A percentile compares a stretch with the other conserved stretches of the same genome.
Conservation (phyloP, 2,113 vertebrate species). For the Mirounga angustirostris region DNA sequence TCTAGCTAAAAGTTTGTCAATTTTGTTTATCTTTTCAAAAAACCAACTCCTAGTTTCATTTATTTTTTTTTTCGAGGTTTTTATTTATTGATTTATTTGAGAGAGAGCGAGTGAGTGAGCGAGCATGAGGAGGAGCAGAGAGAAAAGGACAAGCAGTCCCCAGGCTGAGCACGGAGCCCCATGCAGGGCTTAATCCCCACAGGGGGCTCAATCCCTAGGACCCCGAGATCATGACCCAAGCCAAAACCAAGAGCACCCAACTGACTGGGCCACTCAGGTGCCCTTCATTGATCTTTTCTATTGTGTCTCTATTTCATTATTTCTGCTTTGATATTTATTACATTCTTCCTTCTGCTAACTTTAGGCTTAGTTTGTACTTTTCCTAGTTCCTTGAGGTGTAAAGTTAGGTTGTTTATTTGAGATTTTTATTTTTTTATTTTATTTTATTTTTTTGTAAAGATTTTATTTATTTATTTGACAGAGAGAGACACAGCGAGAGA, state of each 20-base stretch:
- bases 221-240: background rate
- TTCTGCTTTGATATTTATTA: background rate
- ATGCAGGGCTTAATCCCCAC: background rate
- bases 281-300: background rate
- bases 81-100: background rate
- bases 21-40: background rate
- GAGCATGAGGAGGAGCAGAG: background rate
- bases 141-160: background rate
- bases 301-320: background rate
- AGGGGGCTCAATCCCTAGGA: background rate
- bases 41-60: background rate
- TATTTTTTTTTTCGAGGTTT: background rate
- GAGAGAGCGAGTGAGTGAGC: fast-evolving
- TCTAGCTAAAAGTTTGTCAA: background rate
- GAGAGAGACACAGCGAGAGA: too few relatives aligned
- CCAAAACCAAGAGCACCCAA: background rate
- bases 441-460: background rate
- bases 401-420: background rate
- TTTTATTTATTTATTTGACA: too few relatives aligned
- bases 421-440: background rate
- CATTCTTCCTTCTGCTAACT: background rate
- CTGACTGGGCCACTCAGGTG: background rate
- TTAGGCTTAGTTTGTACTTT: background rate
- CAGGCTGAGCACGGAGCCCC: background rate
- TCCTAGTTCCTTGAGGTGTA: background rate